Conservation (phyloP, 2,888 invertebrate species). For the Drosophila neotestacea region DNA sequence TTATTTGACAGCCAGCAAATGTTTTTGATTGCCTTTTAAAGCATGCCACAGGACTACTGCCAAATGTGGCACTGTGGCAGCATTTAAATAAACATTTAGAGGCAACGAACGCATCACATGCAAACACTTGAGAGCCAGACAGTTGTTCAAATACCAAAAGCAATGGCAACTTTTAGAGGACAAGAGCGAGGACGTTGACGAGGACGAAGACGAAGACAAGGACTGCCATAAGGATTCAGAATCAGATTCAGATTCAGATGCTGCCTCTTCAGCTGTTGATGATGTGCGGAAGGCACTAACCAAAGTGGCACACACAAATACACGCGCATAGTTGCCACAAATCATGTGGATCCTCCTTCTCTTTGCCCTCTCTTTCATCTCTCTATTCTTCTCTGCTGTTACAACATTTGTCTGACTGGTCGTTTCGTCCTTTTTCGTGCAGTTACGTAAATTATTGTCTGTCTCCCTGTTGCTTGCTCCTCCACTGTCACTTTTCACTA, state of each 20-base stretch:
- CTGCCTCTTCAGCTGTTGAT: constrained; percentile 49
- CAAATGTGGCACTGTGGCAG: constrained; percentile 59
- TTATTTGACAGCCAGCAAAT: constrained; percentile 39
- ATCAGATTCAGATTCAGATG: constrained; percentile 26
- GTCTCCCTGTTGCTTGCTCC: constrained; percentile 65
- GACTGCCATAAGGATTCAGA: constrained; percentile 31
- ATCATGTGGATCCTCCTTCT: constrained; percentile 46
- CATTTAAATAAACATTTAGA: constrained; percentile 78
- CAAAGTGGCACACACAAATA: constrained; percentile 58
- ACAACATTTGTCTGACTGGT: constrained; percentile 45
- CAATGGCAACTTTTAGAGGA: constrained; percentile 37
- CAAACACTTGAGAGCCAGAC: constrained; percentile 66
- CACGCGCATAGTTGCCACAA: constrained; percentile 59
- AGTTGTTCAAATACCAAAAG: constrained; percentile 58
- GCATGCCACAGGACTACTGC: constrained; percentile 53
- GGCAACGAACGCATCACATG: constrained; percentile 62
- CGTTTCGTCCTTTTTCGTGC: constrained; percentile 46
- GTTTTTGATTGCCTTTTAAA: constrained; percentile 65
- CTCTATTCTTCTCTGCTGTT: constrained; percentile 4
- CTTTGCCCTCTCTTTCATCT: background rate
- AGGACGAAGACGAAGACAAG: background rate
- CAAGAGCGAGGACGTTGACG: constrained; percentile 32
- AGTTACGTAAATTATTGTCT: constrained; percentile 80
- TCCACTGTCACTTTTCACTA: constrained; percentile 72
- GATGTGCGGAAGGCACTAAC: constrained; percentile 63